Base-by-base conservation (phyloP, 2,888 invertebrate species). In the Athalia rosae region DNA sequence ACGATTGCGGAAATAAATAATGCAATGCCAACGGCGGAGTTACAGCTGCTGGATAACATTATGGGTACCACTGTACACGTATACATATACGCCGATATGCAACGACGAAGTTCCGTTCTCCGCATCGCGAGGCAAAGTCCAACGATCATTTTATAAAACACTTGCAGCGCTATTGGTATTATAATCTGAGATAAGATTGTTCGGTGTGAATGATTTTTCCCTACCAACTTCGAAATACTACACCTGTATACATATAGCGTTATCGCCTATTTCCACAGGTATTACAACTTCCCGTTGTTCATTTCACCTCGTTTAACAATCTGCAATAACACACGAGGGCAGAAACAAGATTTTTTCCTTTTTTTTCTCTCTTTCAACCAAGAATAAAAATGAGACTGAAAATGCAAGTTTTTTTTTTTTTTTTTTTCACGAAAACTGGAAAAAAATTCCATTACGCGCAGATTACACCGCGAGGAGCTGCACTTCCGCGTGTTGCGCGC, bases 1-100 rank as follows among this genome's bases (percentile, higher is more conserved):
- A 58, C 69, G 67, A 53, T 41, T 64, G 64, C 64, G 64, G 48
- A 64, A 64, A 64, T 64, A 64, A 64, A 64, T 66, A 66, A 66
- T 28, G 66, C 48, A 66, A 66, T 50, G 15, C 50, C 4, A 50
- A 48, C 50, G 50, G 53, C n/a, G 53, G 4, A 7, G 6, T 4
- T 53, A 53, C 53, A 11, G 9, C 11, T n/a, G 53, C 11, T 4
- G 15, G 28, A 67, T 6, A 41, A 63, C 53, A 6, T 59, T 1
- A n/a, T n/a, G 0, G 59, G 53, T 11, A 8, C 4, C 4, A 8
- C 53, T 11, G 9, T 53, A 11, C 53, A 53, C 53, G n/a, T 11
- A n/a, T 11, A 11, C 53, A 53, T 53, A n/a, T 11, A n/a, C 11
- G 9, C 59, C n/a, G 59, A 59, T 6, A 13, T 13, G 59, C 15